Evolutionary conservation across 2,888 invertebrate species (phyloP).

Genomic region (Gibbula magus): DNA sequence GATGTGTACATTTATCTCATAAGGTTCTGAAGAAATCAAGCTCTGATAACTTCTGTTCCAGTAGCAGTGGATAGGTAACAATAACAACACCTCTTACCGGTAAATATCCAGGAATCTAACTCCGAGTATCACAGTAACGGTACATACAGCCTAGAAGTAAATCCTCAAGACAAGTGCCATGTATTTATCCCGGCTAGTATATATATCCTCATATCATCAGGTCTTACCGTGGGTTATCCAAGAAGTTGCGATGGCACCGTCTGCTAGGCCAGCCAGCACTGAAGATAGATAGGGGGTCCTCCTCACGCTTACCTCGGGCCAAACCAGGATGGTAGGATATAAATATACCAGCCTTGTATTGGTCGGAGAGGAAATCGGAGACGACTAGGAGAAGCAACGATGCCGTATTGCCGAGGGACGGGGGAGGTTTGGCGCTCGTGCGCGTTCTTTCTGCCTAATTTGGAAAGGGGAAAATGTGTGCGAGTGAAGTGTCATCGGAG

Average conservation of each 20-base stretch:
- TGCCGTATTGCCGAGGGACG: background rate
- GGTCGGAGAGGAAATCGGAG: conserved; percentile 14
- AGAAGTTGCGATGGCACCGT: background rate
- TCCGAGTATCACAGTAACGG: background rate
- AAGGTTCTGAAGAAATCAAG: too few species aligned
- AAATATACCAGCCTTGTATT: conserved; percentile 18
- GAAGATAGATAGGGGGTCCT: background rate
- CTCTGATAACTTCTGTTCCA: too few species aligned
- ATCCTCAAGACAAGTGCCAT: background rate
- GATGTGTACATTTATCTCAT: too few species aligned
- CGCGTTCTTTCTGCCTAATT: conserved; percentile 23
- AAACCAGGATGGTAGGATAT: conserved; percentile 11
- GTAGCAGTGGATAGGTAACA: too few species aligned
- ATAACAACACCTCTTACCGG: background rate
- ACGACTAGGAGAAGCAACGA: background rate
- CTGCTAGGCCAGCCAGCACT: background rate
- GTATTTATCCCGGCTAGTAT: background rate
- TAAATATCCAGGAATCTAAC: conserved; percentile 4
- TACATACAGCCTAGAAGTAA: conserved; percentile 2
- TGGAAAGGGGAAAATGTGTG: conserved; percentile 14
- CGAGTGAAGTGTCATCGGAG: background rate
- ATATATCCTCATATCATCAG: background rate
- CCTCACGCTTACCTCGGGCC: conserved; percentile 1
- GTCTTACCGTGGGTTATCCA: conserved; percentile 15
- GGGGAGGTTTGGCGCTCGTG: conserved; percentile 17